Evolutionary conservation across 2,113 vertebrate genomes (phyloP).

Genomic region (Periophthalmodon schlosseri): DNA sequence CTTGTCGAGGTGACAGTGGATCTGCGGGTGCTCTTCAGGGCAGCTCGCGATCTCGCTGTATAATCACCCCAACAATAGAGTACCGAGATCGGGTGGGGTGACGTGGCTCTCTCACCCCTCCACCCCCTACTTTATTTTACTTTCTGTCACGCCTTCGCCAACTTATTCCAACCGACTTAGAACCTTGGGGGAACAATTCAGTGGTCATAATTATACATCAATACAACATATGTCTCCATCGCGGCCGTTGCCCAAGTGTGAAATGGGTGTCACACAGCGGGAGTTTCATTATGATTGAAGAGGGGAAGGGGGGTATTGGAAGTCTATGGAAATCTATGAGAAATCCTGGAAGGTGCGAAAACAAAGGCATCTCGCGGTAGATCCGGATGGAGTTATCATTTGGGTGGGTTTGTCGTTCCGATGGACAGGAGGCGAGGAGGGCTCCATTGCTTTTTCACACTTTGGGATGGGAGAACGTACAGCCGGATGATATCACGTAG

Average conservation of each 20-base stretch:
- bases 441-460: constrained; percentile 15
- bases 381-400: not conserved
- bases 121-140: constrained; percentile 11
- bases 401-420: constrained; percentile 11
- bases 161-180: constrained; percentile 65
- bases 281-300: constrained; percentile 63
- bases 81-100: constrained; percentile 63
- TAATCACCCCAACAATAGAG: constrained; percentile 65
- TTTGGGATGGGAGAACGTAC: not conserved
- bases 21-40: constrained; percentile 51
- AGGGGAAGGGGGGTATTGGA: constrained; percentile 12
- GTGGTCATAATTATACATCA: constrained; percentile 78
- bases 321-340: constrained; percentile 3
- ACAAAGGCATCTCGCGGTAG: constrained; percentile 21
- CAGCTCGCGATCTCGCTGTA: constrained; percentile 73
- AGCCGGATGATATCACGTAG: not conserved
- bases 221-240: constrained; percentile 77
- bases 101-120: constrained; percentile 55
- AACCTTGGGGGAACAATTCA: constrained; percentile 60
- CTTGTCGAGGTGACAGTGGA: constrained; percentile 54
- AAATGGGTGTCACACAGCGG: constrained; percentile 75
- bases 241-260: constrained; percentile 78
- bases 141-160: constrained; percentile 30
- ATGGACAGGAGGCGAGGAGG: constrained; percentile 10
- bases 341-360: constrained; percentile 33